phyloP scores from a whole-genome alignment of 2,888 invertebrate species.

The Liposcelis brunnea region DNA sequence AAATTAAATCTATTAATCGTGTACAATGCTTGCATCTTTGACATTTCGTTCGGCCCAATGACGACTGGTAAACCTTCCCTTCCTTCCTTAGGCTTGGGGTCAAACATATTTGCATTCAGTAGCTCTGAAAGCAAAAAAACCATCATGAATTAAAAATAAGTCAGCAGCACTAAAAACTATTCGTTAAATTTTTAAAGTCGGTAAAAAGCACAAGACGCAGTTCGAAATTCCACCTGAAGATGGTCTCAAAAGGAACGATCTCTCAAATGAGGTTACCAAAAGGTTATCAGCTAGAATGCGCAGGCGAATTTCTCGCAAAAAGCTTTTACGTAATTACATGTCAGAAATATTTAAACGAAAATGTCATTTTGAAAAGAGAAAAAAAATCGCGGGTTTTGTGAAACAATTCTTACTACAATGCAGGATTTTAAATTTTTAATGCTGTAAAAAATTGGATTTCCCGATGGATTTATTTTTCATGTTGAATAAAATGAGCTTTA shows the following conservation, averaged over 20 bases:
- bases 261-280: too few species aligned
- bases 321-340: slow-evolving; percentile 2
- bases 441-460: too few species aligned
- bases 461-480: too few species aligned
- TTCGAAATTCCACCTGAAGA: neutral
- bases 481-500: too few species aligned
- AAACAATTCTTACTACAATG: too few species aligned
- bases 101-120: slow-evolving; percentile 59
- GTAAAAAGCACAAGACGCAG: neutral
- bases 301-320: neutral
- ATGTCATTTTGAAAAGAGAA: neutral
- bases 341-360: neutral
- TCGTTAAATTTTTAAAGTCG: neutral
- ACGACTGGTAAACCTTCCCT: slow-evolving; percentile 64
- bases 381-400: too few species aligned
- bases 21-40: slow-evolving; percentile 61
- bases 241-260: too few species aligned
- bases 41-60: slow-evolving; percentile 52
- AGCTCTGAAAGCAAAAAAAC: slow-evolving; percentile 32
- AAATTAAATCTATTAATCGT: slow-evolving; percentile 76
- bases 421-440: too few species aligned
- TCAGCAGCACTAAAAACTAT: too few species aligned
- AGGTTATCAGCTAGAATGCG: too few species aligned
- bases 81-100: slow-evolving; percentile 56
- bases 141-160: too few species aligned